Percentiles rank a stretch among this genome's conserved stretches.
Conservation (phyloP, 2,113 vertebrate species). For the Eidolon helvum region DNA sequence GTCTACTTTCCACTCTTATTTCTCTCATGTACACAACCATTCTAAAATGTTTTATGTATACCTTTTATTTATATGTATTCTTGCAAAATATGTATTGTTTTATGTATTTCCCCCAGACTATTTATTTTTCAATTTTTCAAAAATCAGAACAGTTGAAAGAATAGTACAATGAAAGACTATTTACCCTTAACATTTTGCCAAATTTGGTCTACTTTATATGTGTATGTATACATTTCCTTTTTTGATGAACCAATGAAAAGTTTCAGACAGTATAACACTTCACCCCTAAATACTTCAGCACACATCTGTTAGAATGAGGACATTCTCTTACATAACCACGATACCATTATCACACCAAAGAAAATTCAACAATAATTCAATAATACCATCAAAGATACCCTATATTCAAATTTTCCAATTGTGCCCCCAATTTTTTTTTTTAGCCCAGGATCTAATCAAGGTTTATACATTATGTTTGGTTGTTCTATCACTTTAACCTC, state of each 20-base stretch:
- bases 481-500: neutral
- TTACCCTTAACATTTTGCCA: conserved; percentile 29
- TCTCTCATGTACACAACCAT: neutral
- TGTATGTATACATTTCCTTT: neutral
- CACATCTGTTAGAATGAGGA: neutral
- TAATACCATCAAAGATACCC: neutral
- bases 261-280: neutral
- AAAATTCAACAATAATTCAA: conserved; percentile 1
- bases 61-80: neutral
- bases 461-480: neutral
- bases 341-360: conserved; percentile 7
- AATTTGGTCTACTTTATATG: neutral
- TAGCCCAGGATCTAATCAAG: neutral
- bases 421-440: conserved; percentile 16
- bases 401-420: neutral
- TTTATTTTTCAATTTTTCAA: conserved; percentile 21
- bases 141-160: neutral
- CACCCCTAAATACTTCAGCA: neutral
- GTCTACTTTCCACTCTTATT: neutral
- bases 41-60: neutral
- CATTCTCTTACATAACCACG: neutral
- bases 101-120: neutral
- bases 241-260: neutral
- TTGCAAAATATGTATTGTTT: neutral
- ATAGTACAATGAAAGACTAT: neutral